Conservation (phyloP, 2,888 invertebrate species). For the Ametastegia equiseti region DNA sequence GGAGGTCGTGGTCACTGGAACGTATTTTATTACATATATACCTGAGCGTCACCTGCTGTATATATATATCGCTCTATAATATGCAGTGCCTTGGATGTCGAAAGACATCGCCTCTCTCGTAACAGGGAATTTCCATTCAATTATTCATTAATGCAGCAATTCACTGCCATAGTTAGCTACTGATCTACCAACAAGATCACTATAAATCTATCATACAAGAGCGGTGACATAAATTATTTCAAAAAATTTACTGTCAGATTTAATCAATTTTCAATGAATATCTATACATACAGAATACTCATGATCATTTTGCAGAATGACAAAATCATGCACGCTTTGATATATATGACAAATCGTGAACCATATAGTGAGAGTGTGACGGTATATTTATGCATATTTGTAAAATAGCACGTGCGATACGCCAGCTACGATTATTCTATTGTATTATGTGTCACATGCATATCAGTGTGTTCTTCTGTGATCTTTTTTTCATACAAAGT, state of each 20-base stretch:
- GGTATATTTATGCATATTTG: background rate
- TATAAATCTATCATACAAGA: background rate
- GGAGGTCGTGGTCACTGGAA: constrained; percentile 36
- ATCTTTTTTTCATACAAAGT: background rate
- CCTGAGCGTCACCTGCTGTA: background rate
- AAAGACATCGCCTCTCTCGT: constrained; percentile 13
- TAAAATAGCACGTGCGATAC: constrained; percentile 27
- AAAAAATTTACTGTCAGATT: background rate
- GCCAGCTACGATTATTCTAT: constrained; percentile 1
- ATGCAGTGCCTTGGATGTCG: constrained; percentile 9
- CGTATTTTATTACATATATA: constrained; percentile 4
- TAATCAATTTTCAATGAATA: background rate
- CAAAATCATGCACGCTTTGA: background rate
- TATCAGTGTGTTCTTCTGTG: constrained; percentile 3
- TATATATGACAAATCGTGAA: background rate
- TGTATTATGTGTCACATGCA: background rate
- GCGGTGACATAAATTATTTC: background rate
- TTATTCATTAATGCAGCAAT: background rate
- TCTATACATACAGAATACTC: background rate
- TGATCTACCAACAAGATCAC: background rate
- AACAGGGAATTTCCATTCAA: constrained; percentile 38
- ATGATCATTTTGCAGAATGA: background rate
- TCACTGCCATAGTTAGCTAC: background rate
- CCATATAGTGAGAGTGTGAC: background rate
- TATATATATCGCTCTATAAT: background rate